Conservation (phyloP, 2,888 invertebrate genomes). For the Synergus gifuensis region DNA sequence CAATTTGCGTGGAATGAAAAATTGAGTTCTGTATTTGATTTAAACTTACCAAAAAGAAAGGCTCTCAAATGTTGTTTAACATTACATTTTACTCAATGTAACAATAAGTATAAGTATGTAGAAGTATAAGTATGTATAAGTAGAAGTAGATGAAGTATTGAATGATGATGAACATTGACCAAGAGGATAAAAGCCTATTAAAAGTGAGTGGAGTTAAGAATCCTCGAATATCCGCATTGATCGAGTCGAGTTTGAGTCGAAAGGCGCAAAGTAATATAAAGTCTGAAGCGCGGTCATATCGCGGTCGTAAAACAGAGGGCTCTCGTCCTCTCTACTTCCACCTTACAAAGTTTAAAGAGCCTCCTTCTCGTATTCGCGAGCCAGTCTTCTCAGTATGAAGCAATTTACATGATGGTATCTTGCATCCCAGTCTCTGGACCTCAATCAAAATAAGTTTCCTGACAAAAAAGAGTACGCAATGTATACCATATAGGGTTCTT, state of each 20-base stretch:
- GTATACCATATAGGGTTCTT: not conserved
- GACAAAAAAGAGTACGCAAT: not conserved
- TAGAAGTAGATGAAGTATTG: not conserved
- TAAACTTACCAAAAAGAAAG: no score
- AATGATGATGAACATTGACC: conserved; percentile 1
- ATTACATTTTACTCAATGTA: no score
- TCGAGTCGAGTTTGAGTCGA: conserved; percentile 50
- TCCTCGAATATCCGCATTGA: conserved; percentile 48
- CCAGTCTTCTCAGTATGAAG: conserved; percentile 60
- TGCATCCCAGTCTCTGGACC: conserved; percentile 33
- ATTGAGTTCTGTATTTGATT: not conserved
- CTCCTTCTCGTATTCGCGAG: conserved; percentile 58
- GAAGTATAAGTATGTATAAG: not conserved
- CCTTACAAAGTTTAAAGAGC: conserved; percentile 63
- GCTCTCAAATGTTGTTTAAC: no score
- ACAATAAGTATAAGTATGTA: not conserved
- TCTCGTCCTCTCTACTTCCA: conserved; percentile 55
- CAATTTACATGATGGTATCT: conserved; percentile 68
- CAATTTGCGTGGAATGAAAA: not conserved
- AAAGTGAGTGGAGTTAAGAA: conserved; percentile 53
- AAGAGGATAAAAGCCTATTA: conserved; percentile 16
- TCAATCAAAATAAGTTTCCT: conserved; percentile 5
- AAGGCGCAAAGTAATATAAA: conserved; percentile 71
- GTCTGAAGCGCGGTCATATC: conserved; percentile 70
- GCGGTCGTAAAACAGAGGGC: conserved; percentile 70